Percentiles rank a stretch among this genome's conserved stretches.
Conservation (phyloP, 2,888 invertebrate genomes). For the Dexiosoma caninum region DNA sequence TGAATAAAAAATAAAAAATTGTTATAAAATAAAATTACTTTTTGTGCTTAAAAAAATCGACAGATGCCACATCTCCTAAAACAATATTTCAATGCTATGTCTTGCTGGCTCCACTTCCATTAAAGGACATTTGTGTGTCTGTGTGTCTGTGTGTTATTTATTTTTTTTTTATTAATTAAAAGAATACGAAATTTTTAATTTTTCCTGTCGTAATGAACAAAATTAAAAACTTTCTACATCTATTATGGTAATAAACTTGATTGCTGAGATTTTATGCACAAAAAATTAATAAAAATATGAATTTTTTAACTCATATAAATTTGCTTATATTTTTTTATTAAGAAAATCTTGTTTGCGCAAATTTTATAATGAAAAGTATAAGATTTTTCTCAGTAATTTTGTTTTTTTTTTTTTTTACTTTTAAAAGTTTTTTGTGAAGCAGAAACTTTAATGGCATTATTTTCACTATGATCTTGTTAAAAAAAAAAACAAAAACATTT, state of each 20-base stretch:
- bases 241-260: slow-evolving; percentile 23
- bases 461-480: slow-evolving; percentile 32
- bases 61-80: too few relatives aligned
- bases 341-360: background rate
- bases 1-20: too few relatives aligned
- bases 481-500: slow-evolving; percentile 7
- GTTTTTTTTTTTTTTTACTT: background rate
- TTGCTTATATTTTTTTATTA: background rate
- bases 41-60: too few relatives aligned
- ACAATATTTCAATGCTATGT: too few relatives aligned
- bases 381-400: background rate
- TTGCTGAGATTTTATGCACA: background rate
- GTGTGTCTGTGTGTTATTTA: too few relatives aligned
- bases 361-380: too few relatives aligned
- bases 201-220: slow-evolving; percentile 23
- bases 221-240: slow-evolving; percentile 43
- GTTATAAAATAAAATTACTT: too few relatives aligned
- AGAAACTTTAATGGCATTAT: background rate
- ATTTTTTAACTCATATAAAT: background rate
- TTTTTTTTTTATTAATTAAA: slow-evolving; percentile 16
- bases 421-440: background rate
- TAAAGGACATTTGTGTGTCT: too few relatives aligned
- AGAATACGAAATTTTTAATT: background rate
- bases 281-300: background rate
- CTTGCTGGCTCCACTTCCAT: too few relatives aligned